phyloP scores from a whole-genome alignment of 2,888 invertebrate genomes.

The Sclerodermus sp. region DNA sequence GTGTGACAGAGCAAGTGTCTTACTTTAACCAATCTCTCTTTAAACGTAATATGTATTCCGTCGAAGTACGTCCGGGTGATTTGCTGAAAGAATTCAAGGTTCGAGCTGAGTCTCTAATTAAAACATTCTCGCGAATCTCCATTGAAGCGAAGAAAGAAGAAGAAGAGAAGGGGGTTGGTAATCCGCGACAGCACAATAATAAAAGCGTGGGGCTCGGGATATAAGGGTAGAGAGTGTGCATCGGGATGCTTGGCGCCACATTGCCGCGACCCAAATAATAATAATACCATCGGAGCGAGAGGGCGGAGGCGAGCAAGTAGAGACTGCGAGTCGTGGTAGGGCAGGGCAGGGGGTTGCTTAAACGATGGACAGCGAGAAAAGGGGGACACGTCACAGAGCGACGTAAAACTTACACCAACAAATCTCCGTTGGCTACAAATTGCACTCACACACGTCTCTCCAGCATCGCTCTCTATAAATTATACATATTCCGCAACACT shows the following conservation, averaged over 20 bases:
- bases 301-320: not conserved
- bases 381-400: not conserved
- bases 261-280: conserved; percentile 49
- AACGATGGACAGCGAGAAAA: not conserved
- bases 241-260: conserved; percentile 46
- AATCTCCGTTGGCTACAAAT: not conserved
- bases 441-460: not conserved
- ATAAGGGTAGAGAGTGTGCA: conserved; percentile 14
- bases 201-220: not conserved
- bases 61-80: too few species aligned
- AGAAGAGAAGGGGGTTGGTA: too few species aligned
- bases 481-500: not conserved
- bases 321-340: conserved; percentile 3
- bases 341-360: not conserved
- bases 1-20: too few species aligned
- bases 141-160: too few species aligned
- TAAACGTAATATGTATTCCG: too few species aligned
- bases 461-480: not conserved
- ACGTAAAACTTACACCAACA: not conserved
- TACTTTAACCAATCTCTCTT: too few species aligned
- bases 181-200: too few species aligned
- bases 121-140: too few species aligned
- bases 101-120: too few species aligned
- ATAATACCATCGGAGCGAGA: conserved; percentile 27
- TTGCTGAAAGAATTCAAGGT: too few species aligned